Base-by-base conservation (phyloP, 2,797 vertebrate genomes). In the Myotis myotis region DNA sequence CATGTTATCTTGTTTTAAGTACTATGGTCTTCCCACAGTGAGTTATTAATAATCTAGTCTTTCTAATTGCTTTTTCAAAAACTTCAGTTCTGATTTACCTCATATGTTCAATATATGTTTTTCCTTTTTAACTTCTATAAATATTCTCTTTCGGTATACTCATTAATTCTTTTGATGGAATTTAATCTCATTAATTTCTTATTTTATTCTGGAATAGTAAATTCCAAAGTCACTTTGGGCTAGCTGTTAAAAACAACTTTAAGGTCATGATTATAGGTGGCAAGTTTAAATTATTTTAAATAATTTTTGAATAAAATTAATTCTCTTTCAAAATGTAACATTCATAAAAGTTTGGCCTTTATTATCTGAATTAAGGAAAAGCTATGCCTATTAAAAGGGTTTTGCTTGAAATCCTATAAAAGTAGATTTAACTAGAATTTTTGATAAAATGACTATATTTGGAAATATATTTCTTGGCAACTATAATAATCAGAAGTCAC, bases 341-440 rank as follows among this genome's bases (percentile, higher is more conserved):
- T 89, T 92, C 60, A 72, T 75, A 96, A 93, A 72, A 15, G 36
- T 12, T 2, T 3, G 49, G 0, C 8, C 92, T 25, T 36, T 93
- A 6, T 94, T 96, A 72, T 81, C n/a, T 96, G 33, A 70, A 71
- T 94, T 95, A 93, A 96, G 64, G 9, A 94, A 95, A 75, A 95
- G 6, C n/a, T 49, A 23, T 1, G 15, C 9, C 70, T 93, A 11
- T 60, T 95, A 87, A 89, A 92, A 89, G 57, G 0, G 7, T 28
- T 49, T 38, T 95, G 2, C n/a, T 96, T 11, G 60, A 80, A 85
- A 4, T 75, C 8, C 2, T 95, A 11, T 96, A 94, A 87, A 83
- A 62, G 3, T 92, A 68, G 19, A 17, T 51, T 86, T 62, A 76
- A 3, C 1, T 89, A 93, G 17, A 3, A 72, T 82, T 93, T 87